Evolutionary conservation across 2,113 vertebrate genomes (phyloP), one percentile per base, ranked within the genome.

Genomic region (Hemiscyllium ocellatum): DNA sequence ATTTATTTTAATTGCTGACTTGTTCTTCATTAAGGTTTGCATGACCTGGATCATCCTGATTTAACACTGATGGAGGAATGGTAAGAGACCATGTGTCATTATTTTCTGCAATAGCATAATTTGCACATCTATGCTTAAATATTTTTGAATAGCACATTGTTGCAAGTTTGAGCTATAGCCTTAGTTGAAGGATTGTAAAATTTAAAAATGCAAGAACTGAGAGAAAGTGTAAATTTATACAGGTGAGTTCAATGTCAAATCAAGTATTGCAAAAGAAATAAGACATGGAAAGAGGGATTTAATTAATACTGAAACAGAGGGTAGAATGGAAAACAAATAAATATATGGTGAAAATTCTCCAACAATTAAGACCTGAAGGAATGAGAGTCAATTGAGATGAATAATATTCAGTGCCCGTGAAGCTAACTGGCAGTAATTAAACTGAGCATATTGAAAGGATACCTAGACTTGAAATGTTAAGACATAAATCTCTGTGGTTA

Each of bases 1-100:
- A 17, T 68, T 93, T 93, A 93, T 47, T 72, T 17, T 72, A 52
- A 72, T 95, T 15, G 50, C 69, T 61, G 87, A 29, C 47, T 96
- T 97, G 96, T 96, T 96, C 95, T 80, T 87, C 70, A 97, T 98
- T 86, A 96, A 99, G 99, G 99, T 89, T 98, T 99, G 69, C 99
- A 99, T 97, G 99, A 99, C 97, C 98, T 99, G 98, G 99, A 99
- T 96, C 99, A 99, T 97, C 99, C 98, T n/a, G 99, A 99, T 96
- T 99, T 99, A 95, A 98, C 98, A 65, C 97, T 99, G 97, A 99
- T 99, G 96, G 98, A 99, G 0, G 99, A 99, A 97, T 99, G 99
- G 99, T 99, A 98, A 97, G 98, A 97, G 96, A 95, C 95, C 96
- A 15, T 68, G 96, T 96, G 95, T 24, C 37, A 8, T 26, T 29